Evolutionary conservation across 2,113 vertebrate species (phyloP), one percentile per base, ranked within the genome.

Genomic region (Takifugu flavidus): DNA sequence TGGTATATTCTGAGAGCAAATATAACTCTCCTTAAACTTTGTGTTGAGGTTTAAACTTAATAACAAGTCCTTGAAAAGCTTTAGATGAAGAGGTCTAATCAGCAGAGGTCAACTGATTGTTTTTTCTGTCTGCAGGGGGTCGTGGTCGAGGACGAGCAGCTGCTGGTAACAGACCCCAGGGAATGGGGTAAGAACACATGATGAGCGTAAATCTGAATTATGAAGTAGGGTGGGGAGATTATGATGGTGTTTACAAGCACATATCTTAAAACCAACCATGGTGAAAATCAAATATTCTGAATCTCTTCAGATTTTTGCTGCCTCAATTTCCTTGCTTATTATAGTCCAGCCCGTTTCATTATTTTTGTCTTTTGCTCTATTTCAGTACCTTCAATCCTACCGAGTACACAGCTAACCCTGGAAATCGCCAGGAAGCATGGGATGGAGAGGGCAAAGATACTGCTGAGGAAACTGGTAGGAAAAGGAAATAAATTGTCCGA

Each of bases 331-430:
- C 1, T 31, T 13, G 14, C 44, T 45, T 45, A 15, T 15, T 45
- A 15, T 15, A 15, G 44, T 44, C 29, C 4, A 26, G 4, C 3
- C 25, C n/a, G 27, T 26, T 0, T 46, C 13, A 29, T 13, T 1
- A 5, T 15, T n/a, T 20, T 49, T 29, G 12, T 10, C 1, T 47
- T 2, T 12, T 62, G 15, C 3, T 60, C 3, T n/a, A 8, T 57
- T 47, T 14, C 78, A 98, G 96, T 80, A 96, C 92, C 29, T 98
- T 97, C 88, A 96, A 98, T 81, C 94, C 95, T 81, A 92, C 94
- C 67, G 96, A 99, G 72, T 98, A 94, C 87, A 87, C 53, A 26
- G 90, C 94, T 45, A 89, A 93, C 78, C 82, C 92, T 75, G 89
- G 88, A 76, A 77, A 87, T 77, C 94, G 94, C 28, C 75, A 92